Evolutionary conservation across 2,888 invertebrate species (phyloP).

Genomic region (Napeogenes inachia): DNA sequence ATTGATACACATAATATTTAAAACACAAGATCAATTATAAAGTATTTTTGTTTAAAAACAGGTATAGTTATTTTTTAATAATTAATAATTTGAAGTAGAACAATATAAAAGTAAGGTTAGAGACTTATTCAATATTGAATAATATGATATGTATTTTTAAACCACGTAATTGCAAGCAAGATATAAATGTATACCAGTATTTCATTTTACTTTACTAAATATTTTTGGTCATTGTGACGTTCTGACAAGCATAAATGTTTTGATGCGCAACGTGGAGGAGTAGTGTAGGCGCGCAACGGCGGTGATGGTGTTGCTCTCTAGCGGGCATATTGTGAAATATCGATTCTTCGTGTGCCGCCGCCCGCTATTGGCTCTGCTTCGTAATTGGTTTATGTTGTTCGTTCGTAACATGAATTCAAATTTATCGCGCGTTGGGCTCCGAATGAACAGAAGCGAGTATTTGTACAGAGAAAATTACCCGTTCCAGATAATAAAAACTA

Average conservation of each 20-base stretch:
- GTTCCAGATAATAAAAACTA: conserved; percentile 61
- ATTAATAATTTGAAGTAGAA: no score
- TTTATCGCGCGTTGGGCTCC: conserved; percentile 67
- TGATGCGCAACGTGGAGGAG: conserved; percentile 73
- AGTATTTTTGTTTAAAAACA: no score
- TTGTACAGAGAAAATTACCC: conserved; percentile 60
- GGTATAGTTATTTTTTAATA: no score
- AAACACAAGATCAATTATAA: not conserved
- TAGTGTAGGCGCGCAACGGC: conserved; percentile 71
- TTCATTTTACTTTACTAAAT: not conserved
- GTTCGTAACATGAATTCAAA: conserved; percentile 76
- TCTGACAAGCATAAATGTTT: conserved; percentile 53
- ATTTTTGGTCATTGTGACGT: conserved; percentile 36
- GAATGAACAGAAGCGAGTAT: conserved; percentile 57
- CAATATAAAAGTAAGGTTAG: no score
- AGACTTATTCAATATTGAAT: no score
- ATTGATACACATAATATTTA: not conserved
- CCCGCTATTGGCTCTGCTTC: conserved; percentile 68
- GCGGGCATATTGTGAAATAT: conserved; percentile 75
- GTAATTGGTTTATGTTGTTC: conserved; percentile 74
- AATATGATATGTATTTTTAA: no score
- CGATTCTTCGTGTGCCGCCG: conserved; percentile 64
- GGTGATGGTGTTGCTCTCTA: conserved; percentile 69
- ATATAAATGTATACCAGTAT: not conserved
- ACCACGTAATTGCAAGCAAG: no score